phyloP scores from a whole-genome alignment of 2,888 invertebrate genomes.

The Amphipyra berbera region DNA sequence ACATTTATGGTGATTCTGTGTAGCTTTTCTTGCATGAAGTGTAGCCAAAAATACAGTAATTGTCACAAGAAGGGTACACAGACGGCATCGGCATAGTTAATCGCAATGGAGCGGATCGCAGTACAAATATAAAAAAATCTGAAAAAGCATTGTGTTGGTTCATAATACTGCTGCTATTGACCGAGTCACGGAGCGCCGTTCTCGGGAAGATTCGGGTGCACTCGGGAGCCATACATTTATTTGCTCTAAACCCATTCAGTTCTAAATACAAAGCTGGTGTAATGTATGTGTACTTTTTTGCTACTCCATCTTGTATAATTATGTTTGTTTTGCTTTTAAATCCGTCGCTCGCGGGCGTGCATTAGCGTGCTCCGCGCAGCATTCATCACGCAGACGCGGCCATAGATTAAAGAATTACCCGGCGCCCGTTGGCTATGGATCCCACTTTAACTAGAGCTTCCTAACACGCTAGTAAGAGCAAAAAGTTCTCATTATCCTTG shows the following conservation, averaged over 20 bases:
- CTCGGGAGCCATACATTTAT: slow-evolving; percentile 11
- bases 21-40: not conserved
- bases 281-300: slow-evolving; percentile 33
- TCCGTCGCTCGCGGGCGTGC: slow-evolving; percentile 29
- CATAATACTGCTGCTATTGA: slow-evolving; percentile 4
- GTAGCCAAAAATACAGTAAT: not conserved
- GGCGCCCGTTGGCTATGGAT: slow-evolving; percentile 17
- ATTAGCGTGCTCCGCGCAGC: slow-evolving; percentile 35
- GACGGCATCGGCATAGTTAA: not conserved
- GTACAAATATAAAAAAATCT: slow-evolving; percentile 4
- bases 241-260: slow-evolving; percentile 16
- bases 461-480: slow-evolving; percentile 10
- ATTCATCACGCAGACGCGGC: slow-evolving; percentile 47
- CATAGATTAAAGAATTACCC: slow-evolving; percentile 43
- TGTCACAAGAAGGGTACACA: not conserved
- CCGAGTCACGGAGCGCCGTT: not conserved
- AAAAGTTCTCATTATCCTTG: slow-evolving; percentile 9
- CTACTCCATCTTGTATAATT: slow-evolving; percentile 50
- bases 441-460: slow-evolving; percentile 23
- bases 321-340: slow-evolving; percentile 58
- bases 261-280: slow-evolving; percentile 14
- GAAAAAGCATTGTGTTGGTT: slow-evolving; percentile 1
- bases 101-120: not conserved
- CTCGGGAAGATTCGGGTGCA: not conserved
- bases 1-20: too few relatives aligned